Percentiles rank a stretch among this genome's conserved stretches.
Conservation (phyloP, 2,113 vertebrate species). For the Cyrtonyx montezumae region DNA sequence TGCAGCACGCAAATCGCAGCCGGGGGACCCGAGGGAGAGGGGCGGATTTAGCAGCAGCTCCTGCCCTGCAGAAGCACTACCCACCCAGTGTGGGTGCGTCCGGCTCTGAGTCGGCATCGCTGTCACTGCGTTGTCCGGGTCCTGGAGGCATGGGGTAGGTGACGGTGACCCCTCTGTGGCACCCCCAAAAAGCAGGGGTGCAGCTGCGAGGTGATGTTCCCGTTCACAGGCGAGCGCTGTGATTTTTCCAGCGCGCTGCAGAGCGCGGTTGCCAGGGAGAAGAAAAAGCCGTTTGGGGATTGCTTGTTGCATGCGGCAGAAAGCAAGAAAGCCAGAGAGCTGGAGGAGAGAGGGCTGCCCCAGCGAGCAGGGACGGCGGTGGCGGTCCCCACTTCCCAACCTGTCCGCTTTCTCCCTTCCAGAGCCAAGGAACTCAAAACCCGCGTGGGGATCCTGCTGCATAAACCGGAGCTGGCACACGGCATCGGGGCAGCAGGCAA, state of each 20-base stretch:
- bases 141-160: neutral
- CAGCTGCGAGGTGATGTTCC: neutral
- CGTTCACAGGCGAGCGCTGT: neutral
- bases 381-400: neutral
- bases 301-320: neutral
- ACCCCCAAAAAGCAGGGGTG: neutral
- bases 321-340: neutral
- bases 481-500: constrained; percentile 47
- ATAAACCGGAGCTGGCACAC: constrained; percentile 79
- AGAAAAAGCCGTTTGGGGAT: neutral
- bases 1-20: neutral
- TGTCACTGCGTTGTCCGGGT: neutral
- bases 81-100: neutral
- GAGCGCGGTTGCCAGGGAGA: constrained; percentile 21
- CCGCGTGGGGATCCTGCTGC: constrained; percentile 86
- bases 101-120: neutral
- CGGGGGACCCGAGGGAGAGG: neutral
- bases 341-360: neutral
- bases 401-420: constrained; percentile 17
- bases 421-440: constrained; percentile 92
- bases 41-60: neutral
- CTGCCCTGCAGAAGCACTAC: too few relatives aligned
- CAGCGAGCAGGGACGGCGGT: rapidly evolving
- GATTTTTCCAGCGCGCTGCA: neutral
- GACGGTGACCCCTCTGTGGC: neutral